Evolutionary conservation across 2,113 vertebrate genomes (phyloP).

Genomic region (Vidua chalybeata): DNA sequence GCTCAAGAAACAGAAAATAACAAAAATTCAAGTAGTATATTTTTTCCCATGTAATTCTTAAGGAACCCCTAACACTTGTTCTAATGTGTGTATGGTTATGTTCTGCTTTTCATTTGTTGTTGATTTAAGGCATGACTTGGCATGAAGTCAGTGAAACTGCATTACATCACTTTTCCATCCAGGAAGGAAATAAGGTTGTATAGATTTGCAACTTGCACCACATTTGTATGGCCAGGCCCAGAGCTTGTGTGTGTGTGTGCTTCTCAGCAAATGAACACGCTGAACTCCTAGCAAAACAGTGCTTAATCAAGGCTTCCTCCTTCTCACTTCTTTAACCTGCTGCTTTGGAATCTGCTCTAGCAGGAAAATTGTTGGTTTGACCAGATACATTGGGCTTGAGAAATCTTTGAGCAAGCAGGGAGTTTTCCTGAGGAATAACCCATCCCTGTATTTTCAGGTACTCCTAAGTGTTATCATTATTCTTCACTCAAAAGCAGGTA

Average conservation of each 20-base stretch:
- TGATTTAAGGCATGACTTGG: constrained; percentile 4
- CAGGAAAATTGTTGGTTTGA: rapidly evolving
- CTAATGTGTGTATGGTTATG: neutral
- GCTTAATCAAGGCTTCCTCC: neutral
- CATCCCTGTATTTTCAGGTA: neutral
- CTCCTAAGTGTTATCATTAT: neutral
- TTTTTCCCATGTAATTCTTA: neutral
- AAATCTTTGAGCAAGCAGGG: neutral
- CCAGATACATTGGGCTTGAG: neutral
- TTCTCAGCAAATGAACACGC: neutral
- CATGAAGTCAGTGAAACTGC: neutral
- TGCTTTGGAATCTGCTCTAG: neutral
- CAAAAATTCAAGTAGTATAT: neutral
- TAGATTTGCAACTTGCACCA: neutral
- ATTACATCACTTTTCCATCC: constrained; percentile 10
- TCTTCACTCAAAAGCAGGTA: neutral
- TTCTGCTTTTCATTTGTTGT: constrained; percentile 31
- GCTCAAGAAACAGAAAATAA: constrained; percentile 12
- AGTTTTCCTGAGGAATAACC: neutral
- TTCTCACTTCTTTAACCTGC: neutral
- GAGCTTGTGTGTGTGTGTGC: neutral
- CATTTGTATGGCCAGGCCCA: neutral
- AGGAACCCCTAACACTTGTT: neutral
- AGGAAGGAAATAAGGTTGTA: neutral
- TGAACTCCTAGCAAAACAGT: neutral